These are phyloP conservation scores for Garra rufa DNA, from an alignment of 2,113 vertebrate genomes.

Conservation along the genomic window DNA sequence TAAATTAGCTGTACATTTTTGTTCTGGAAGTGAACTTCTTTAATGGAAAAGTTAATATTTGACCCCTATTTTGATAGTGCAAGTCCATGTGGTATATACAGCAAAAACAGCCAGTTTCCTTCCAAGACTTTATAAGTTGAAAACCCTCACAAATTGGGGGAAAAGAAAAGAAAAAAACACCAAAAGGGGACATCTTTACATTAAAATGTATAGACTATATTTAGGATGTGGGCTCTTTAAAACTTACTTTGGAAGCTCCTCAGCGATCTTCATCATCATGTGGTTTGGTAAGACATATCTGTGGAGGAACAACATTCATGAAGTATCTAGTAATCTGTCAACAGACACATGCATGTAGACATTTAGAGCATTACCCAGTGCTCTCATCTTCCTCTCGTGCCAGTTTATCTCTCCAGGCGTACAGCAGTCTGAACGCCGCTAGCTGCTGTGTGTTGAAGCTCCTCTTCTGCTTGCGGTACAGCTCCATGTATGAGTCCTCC, in stretches of 20 bases:
- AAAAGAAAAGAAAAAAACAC: not conserved
- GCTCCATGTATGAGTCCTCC: slow-evolving; percentile 92
- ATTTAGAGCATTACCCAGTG: slow-evolving; percentile 79
- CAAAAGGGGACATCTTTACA: not conserved
- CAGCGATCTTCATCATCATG: slow-evolving; percentile 93
- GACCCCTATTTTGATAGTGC: no score
- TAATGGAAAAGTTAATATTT: no score
- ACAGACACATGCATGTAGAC: not conserved
- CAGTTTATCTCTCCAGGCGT: slow-evolving; percentile 91
- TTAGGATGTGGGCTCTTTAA: not conserved
- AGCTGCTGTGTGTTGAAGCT: slow-evolving; percentile 93
- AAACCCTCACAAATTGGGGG: not conserved
- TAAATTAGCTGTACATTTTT: no score
- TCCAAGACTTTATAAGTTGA: no score
- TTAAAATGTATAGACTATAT: not conserved
- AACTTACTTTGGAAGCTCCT: slow-evolving; percentile 94
- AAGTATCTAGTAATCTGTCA: not conserved
- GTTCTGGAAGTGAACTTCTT: no score
- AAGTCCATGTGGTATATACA: no score
- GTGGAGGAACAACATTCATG: slow-evolving; percentile 54
- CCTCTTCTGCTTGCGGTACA: slow-evolving; percentile 90
- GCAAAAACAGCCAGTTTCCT: no score
- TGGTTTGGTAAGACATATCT: slow-evolving; percentile 95
- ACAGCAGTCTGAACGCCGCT: slow-evolving; percentile 88
- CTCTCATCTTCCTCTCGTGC: slow-evolving; percentile 94